Conservation (phyloP, 2,888 invertebrate species). For the Polydrusus cervinus region DNA sequence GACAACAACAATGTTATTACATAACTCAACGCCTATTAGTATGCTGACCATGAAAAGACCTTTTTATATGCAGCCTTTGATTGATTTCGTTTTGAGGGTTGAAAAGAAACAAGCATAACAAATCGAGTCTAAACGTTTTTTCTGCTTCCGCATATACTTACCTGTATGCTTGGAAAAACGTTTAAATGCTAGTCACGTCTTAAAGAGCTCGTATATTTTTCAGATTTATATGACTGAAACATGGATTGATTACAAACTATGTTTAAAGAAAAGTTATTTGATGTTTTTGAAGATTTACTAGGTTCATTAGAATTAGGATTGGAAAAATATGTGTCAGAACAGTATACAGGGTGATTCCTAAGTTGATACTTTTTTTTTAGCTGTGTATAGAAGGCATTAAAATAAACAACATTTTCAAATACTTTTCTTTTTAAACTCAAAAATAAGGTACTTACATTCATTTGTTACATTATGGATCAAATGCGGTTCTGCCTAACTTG, state of each 20-base stretch:
- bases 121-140: constrained; percentile 51
- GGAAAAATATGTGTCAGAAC: not conserved
- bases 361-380: too few relatives aligned
- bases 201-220: constrained; percentile 45
- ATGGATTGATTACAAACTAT: constrained; percentile 45
- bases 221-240: constrained; percentile 42
- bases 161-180: constrained; percentile 54
- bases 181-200: constrained; percentile 54
- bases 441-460: too few relatives aligned
- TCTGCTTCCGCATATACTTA: constrained; percentile 55
- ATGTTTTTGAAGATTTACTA: not conserved
- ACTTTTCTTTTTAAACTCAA: too few relatives aligned
- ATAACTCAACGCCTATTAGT: constrained; percentile 45
- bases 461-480: too few relatives aligned
- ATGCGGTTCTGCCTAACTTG: too few relatives aligned
- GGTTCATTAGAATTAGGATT: not conserved
- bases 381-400: too few relatives aligned
- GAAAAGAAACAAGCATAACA: constrained; percentile 49
- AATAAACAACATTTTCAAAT: too few relatives aligned
- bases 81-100: constrained; percentile 57
- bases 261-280: constrained; percentile 23
- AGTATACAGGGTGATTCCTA: too few relatives aligned
- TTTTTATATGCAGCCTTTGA: constrained; percentile 60
- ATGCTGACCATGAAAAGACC: constrained; percentile 46
- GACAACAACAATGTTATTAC: constrained; percentile 35